These are phyloP conservation scores for Labia minor DNA, from an alignment of 2,888 invertebrate genomes.

Conservation along the genomic window DNA sequence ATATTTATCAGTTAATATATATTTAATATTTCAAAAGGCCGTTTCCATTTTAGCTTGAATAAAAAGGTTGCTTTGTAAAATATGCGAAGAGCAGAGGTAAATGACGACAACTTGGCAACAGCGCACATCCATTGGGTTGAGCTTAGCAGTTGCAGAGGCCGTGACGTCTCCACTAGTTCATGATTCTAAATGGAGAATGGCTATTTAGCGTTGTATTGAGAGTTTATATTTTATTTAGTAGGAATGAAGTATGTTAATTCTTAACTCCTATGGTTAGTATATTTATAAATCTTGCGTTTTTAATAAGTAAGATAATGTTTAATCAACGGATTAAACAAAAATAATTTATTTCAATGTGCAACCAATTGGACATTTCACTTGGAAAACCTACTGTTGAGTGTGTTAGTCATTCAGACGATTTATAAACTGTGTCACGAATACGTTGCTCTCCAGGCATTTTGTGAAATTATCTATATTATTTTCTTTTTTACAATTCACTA, in stretches of 20 bases:
- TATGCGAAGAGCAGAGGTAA: too few relatives aligned
- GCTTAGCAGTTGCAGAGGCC: background rate
- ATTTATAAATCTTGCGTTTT: too few relatives aligned
- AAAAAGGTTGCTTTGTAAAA: too few relatives aligned
- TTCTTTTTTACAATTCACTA: too few relatives aligned
- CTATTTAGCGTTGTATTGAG: background rate
- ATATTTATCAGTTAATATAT: too few relatives aligned
- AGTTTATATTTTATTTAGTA: background rate
- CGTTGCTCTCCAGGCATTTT: too few relatives aligned
- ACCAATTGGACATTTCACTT: background rate
- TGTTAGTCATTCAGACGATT: background rate
- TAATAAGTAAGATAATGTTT: background rate
- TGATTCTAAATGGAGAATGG: background rate
- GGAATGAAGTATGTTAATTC: too few relatives aligned
- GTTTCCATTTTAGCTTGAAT: too few relatives aligned
- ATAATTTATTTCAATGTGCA: background rate
- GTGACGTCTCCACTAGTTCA: background rate
- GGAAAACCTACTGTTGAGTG: background rate
- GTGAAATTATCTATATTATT: too few relatives aligned
- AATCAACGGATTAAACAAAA: background rate
- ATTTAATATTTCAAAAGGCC: too few relatives aligned
- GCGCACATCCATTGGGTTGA: background rate
- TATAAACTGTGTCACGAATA: background rate
- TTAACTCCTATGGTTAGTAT: too few relatives aligned
- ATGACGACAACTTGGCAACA: background rate